phyloP scores from a whole-genome alignment of 2,888 invertebrate species.

The Syrista parreyssii region DNA sequence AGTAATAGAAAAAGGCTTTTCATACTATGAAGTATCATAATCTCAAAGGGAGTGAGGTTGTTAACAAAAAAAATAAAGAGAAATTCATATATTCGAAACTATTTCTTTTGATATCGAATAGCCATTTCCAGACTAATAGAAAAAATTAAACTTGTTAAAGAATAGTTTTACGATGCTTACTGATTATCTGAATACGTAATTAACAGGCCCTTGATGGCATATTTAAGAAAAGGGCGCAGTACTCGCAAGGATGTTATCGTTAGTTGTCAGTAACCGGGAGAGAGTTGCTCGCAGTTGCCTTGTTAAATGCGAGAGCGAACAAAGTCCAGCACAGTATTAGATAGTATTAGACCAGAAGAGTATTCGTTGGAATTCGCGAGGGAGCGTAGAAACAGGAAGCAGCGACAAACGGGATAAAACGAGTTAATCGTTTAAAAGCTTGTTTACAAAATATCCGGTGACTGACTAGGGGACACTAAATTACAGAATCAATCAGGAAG shows the following conservation, averaged over 20 bases:
- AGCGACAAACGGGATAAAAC: constrained; percentile 42
- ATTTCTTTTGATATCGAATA: neutral
- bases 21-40: neutral
- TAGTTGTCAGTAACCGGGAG: neutral
- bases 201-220: neutral
- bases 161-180: neutral
- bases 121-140: neutral
- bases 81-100: neutral
- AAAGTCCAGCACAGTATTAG: neutral
- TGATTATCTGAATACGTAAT: neutral
- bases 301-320: neutral
- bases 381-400: constrained; percentile 30
- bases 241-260: neutral
- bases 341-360: neutral
- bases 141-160: neutral
- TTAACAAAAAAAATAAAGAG: too few relatives aligned
- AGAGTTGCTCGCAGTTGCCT: neutral
- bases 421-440: constrained; percentile 48
- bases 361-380: neutral
- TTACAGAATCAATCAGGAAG: constrained; percentile 6
- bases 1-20: neutral
- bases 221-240: neutral
- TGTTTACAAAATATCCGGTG: constrained; percentile 55
- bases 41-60: neutral
- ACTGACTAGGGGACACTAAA: constrained; percentile 23